Evolutionary conservation across 2,888 invertebrate genomes (phyloP).

Genomic region (Formica aserva): DNA sequence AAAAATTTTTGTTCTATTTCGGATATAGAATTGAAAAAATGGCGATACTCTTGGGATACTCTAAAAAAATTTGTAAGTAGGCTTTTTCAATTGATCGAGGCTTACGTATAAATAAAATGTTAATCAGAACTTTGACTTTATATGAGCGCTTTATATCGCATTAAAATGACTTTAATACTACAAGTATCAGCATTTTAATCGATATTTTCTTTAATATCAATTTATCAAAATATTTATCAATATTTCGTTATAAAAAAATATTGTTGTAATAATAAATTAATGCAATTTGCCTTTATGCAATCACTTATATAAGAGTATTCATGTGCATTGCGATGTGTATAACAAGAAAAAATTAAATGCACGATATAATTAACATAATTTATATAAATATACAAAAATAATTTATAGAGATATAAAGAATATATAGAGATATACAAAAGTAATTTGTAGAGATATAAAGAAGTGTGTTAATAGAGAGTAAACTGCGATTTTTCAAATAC

Average conservation of each 20-base stretch:
- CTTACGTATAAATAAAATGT: background rate
- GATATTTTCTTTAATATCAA: background rate
- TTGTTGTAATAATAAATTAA: background rate
- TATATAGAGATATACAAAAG: background rate
- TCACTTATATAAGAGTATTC: background rate
- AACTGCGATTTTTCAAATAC: background rate
- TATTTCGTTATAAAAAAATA: background rate
- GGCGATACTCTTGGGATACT: background rate
- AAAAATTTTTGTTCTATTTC: background rate
- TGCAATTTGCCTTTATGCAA: background rate
- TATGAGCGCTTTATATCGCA: background rate
- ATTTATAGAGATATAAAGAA: background rate
- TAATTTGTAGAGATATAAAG: background rate
- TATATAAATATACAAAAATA: background rate
- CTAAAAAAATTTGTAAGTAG: background rate
- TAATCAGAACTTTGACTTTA: background rate
- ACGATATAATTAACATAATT: background rate
- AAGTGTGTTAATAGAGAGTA: background rate
- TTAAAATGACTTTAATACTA: background rate
- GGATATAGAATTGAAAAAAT: background rate
- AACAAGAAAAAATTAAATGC: background rate
- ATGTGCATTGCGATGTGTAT: background rate
- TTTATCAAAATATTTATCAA: background rate
- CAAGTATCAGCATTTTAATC: background rate
- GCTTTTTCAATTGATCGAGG: background rate